Base-by-base conservation (phyloP, 2,797 vertebrate species). In the Antrozous pallidus region DNA sequence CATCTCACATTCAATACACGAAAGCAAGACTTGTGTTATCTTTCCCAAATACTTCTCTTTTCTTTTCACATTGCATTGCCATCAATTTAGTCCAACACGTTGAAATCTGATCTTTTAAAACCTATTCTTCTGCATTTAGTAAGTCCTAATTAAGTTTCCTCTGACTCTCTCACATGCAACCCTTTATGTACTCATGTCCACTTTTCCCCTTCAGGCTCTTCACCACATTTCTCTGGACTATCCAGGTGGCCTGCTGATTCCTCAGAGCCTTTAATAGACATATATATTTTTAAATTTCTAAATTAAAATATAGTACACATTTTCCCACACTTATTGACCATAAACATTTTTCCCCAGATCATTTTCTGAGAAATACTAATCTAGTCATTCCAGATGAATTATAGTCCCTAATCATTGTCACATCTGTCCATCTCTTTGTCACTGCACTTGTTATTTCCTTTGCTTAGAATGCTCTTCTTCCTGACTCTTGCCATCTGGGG, bases 381-480 rank as follows among this genome's bases (percentile, higher is more conserved):
- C 69, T 69, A 38, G 45, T 8, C 80, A 93, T 96, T 94, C 77
- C 45, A 88, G 93, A 85, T 91, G 90, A 89, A 81, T 89, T 85
- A 40, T n/a, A 56, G 56, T 56, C 69, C 54, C 36, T n/a, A 88
- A 38, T 79, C 87, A 71, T 12, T 63, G 69, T 90, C 91, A 95
- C 84, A 90, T 92, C 45, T 90, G 87, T 91, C 91, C 90, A 94
- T 51, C 70, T 95, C n/a, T 91, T 92, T 88, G 81, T 90, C 81
- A 67, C n/a, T 54, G 18, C 71, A 82, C 78, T 95, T 96, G 69
- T 97, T 96, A 95, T 95, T 96, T 96, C 51, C 63, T 88, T 47
- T 79, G 14, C 56, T 88, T 73, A 90, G 94, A 90, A 94, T 85
- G 65, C 65, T n/a, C 78, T 93, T 95, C n/a, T 85, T 94, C 63